Evolutionary conservation across 2,113 vertebrate species (phyloP), one percentile per base, ranked within the genome.

Genomic region (Psettodes erumei): DNA sequence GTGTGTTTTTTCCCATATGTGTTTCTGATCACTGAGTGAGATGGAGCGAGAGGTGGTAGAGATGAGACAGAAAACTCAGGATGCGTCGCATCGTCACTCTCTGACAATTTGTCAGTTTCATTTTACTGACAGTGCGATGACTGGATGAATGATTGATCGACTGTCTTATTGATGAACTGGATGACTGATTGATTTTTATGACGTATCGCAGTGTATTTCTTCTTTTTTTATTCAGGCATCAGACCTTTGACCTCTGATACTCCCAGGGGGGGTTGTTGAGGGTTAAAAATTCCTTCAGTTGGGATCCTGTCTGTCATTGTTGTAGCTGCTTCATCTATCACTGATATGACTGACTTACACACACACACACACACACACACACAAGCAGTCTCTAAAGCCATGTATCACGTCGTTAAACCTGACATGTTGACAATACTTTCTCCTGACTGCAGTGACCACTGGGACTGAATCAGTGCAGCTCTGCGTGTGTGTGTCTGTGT

Each of bases 11-110:
- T 56, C 43, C 51, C 65, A 75, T n/a, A n/a, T 65, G 71, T 84
- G 82, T 71, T 79, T 71, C 82, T 76, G 76, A 84, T 79, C 66
- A 84, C 50, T 3, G 68, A 64, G 71, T 7, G 19, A 35, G 45
- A 45, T 35, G 23, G 19, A 47, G 2, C 3, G 40, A 40, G 58
- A 55, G 13, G 50, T n/a, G 35, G 77, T 42, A 8, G 40, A 32
- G 60, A 45, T 48, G 60, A 60, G 47, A 47, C 70, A 1, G 43
- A 58, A 33, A 51, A 18, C 32, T 30, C 0, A 0, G 10, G 50
- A 50, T 56, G 0, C 35, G 45, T 60, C 53, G 23, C 18, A 3
- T 55, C 1, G 5, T 8, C 37, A n/a, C n/a, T 8, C 28, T 5
- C 18, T 11, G 27, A 72, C 1, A 2, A 30, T 30, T 27, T 25